phyloP scores from a whole-genome alignment of 2,797 vertebrate species.

The Eutrigla gurnardus region DNA sequence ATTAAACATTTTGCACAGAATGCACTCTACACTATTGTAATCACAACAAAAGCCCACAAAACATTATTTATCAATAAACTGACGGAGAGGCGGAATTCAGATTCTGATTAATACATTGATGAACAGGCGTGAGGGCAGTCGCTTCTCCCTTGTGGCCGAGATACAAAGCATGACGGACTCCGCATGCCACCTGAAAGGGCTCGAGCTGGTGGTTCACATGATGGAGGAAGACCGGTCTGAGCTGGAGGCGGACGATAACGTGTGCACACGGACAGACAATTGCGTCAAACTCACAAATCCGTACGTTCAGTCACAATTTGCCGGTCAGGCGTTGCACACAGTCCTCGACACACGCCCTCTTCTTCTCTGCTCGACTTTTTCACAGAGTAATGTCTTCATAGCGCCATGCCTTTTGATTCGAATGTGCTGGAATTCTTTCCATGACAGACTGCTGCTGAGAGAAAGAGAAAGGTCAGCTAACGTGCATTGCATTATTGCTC shows the following conservation, averaged over 20 bases:
- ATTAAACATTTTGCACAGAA: neutral
- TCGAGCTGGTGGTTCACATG: conserved; percentile 52
- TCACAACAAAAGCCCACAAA: neutral
- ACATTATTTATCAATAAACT: neutral
- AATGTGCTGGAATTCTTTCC: conserved; percentile 20
- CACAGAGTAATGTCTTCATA: conserved; percentile 27
- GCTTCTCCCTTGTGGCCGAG: conserved; percentile 1
- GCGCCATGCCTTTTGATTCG: neutral
- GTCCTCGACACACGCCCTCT: neutral
- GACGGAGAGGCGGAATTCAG: neutral
- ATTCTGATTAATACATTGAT: neutral
- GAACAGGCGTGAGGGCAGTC: neutral
- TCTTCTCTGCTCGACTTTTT: conserved; percentile 4
- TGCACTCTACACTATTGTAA: neutral
- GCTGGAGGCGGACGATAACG: conserved; percentile 57
- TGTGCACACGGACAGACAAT: neutral
- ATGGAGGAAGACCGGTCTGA: conserved; percentile 47
- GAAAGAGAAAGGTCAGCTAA: conserved; percentile 61
- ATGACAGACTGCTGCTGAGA: conserved; percentile 47
- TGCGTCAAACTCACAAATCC: conserved; percentile 34
- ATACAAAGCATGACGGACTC: conserved; percentile 46
- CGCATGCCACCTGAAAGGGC: conserved; percentile 38
- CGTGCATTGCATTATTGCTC: conserved; percentile 40
- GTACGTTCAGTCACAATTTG: conserved; percentile 20
- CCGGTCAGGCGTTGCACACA: conserved; percentile 10